Percentiles rank a stretch among this genome's conserved stretches.
Conservation (phyloP, 2,797 vertebrate genomes). For the Sus cebifrons region DNA sequence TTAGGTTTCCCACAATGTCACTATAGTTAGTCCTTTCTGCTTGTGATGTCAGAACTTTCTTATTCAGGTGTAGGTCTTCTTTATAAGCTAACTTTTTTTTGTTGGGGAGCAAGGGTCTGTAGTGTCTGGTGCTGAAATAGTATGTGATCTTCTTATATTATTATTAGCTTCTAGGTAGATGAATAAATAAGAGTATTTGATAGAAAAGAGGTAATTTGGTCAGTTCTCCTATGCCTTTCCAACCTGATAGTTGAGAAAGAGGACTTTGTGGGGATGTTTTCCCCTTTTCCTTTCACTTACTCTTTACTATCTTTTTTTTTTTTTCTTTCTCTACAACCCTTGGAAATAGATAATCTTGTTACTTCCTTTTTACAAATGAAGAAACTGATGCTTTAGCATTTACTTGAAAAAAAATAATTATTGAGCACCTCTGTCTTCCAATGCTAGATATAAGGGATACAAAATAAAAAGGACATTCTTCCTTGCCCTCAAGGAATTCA, state of each 20-base stretch:
- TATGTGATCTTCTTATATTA: not conserved
- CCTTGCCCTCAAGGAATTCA: constrained; percentile 35
- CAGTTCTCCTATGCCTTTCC: not conserved
- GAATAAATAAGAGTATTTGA: not conserved
- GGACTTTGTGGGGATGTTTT: not conserved
- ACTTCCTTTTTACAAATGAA: constrained; percentile 57
- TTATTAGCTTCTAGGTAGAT: not conserved
- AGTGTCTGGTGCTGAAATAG: constrained; percentile 34
- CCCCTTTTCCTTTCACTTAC: not conserved
- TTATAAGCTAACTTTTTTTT: not conserved
- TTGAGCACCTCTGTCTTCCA: not conserved
- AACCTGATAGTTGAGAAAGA: constrained; percentile 42
- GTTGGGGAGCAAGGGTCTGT: not conserved
- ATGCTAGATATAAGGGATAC: not conserved
- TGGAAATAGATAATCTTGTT: not conserved
- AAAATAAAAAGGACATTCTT: constrained; percentile 5
- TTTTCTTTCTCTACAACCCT: not conserved
- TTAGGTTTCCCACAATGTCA: not conserved
- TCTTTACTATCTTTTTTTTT: not conserved
- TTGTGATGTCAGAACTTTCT: constrained; percentile 55
- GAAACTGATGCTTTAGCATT: constrained; percentile 30
- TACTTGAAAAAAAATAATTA: constrained; percentile 33
- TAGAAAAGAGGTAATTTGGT: not conserved
- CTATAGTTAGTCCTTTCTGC: not conserved
- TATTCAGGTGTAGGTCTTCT: not conserved